phyloP scores from a whole-genome alignment of 2,797 vertebrate species.

The Molossus molossus region DNA sequence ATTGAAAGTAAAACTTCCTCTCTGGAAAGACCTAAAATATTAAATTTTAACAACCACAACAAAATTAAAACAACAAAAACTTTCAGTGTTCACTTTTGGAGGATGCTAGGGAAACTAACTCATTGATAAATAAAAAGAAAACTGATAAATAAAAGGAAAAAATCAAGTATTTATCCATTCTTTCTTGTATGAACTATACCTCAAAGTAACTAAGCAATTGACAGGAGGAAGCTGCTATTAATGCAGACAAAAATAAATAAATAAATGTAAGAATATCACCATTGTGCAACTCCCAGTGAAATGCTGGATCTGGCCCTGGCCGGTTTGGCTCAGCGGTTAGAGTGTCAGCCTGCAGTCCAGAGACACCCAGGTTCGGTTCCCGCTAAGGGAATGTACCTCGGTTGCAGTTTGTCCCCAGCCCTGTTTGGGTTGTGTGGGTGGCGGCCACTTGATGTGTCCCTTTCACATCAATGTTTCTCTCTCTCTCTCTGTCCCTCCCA shows the following conservation, averaged over 20 bases:
- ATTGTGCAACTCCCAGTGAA: neutral
- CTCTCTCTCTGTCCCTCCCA: no score
- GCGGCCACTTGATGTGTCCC: no score
- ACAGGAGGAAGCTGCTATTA: neutral
- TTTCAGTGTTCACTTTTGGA: slow-evolving; percentile 44
- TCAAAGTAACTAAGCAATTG: slow-evolving; percentile 56
- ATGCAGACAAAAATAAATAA: neutral
- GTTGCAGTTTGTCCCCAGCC: no score
- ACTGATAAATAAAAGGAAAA: slow-evolving; percentile 52
- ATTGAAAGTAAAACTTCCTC: slow-evolving; percentile 12
- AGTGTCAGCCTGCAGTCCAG: no score
- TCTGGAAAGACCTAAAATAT: slow-evolving; percentile 11
- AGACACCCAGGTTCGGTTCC: no score
- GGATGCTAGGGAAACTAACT: neutral
- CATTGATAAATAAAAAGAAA: neutral
- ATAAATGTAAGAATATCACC: slow-evolving; percentile 18
- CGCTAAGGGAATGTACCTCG: no score
- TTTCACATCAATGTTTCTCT: no score
- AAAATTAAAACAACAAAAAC: slow-evolving; percentile 33
- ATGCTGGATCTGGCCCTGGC: neutral
- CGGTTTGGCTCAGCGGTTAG: no score
- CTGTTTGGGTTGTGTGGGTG: no score
- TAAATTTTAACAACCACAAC: neutral
- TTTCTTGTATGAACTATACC: slow-evolving; percentile 7
- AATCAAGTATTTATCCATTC: slow-evolving; percentile 46